phyloP scores from a whole-genome alignment of 2,888 invertebrate genomes.

The Lepidochitona cinerea region DNA sequence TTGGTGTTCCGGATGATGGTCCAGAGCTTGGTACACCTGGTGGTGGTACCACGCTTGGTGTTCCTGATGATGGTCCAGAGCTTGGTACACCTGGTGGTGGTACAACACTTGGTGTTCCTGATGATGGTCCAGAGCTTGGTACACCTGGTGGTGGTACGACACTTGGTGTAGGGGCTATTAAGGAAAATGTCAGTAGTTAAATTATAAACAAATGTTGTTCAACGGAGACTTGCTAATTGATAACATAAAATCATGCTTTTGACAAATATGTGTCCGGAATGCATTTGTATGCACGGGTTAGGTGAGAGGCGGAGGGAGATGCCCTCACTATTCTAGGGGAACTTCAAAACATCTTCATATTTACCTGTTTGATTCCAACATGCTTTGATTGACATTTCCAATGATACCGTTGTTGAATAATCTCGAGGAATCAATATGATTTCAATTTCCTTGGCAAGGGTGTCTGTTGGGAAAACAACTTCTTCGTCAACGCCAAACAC shows the following conservation, averaged over 20 bases:
- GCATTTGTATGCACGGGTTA: too few species aligned
- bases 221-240: too few species aligned
- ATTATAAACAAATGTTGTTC: too few species aligned
- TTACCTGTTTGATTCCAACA: not conserved
- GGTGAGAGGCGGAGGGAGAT: too few species aligned
- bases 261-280: too few species aligned
- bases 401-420: not conserved
- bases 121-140: not conserved
- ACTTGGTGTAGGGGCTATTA: not conserved
- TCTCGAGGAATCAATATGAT: not conserved
- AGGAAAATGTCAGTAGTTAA: too few species aligned
- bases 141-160: not conserved
- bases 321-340: too few species aligned
- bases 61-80: not conserved
- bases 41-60: not conserved
- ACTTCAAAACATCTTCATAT: too few species aligned
- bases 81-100: not conserved
- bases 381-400: not conserved
- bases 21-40: not conserved
- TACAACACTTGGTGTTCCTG: not conserved
- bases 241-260: too few species aligned
- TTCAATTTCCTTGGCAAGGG: not conserved
- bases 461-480: not conserved
- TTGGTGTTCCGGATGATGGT: too few species aligned
- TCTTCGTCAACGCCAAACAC: not conserved